A percentile compares a stretch with the other conserved stretches of the same genome.
phyloP scores from a whole-genome alignment of 2,888 invertebrate genomes.

The Agapostemon virescens region DNA sequence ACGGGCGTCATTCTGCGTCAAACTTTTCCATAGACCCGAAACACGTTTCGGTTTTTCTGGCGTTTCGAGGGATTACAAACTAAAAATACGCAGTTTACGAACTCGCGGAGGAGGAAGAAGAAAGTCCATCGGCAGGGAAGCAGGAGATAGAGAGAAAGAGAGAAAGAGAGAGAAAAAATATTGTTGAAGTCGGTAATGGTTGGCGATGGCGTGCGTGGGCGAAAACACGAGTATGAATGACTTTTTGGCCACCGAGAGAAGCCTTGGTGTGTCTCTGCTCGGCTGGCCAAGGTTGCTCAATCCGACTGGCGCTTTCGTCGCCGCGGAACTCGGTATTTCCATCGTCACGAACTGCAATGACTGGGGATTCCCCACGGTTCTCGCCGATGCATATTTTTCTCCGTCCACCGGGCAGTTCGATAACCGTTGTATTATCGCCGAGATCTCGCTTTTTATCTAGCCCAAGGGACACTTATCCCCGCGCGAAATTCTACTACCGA shows the following conservation, averaged over 20 bases:
- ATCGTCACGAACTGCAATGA: slow-evolving; percentile 48
- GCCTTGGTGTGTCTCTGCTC: not conserved
- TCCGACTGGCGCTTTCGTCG: slow-evolving; percentile 38
- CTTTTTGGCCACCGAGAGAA: slow-evolving; percentile 7
- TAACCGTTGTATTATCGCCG: slow-evolving; percentile 29
- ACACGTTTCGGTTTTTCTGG: too few relatives aligned
- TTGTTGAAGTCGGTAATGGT: not conserved
- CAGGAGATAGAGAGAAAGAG: too few relatives aligned
- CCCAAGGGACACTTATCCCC: not conserved
- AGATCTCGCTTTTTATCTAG: not conserved
- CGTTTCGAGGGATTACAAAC: not conserved
- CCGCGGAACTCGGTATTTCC: slow-evolving; percentile 53
- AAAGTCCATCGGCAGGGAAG: not conserved
- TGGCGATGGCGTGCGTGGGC: not conserved
- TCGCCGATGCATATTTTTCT: slow-evolving; percentile 30
- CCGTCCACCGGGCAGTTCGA: slow-evolving; percentile 19
- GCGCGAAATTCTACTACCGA: not conserved
- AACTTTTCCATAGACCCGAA: not conserved
- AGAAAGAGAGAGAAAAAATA: too few relatives aligned
- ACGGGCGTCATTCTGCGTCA: not conserved
- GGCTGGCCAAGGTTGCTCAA: slow-evolving; percentile 41
- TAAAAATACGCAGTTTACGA: slow-evolving; percentile 3
- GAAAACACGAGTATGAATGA: slow-evolving; percentile 17
- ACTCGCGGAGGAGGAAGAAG: not conserved
- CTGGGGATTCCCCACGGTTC: slow-evolving; percentile 54